These are phyloP conservation scores for Trichechus manatus DNA, from an alignment of 2,113 vertebrate genomes.

Conservation along the genomic window DNA sequence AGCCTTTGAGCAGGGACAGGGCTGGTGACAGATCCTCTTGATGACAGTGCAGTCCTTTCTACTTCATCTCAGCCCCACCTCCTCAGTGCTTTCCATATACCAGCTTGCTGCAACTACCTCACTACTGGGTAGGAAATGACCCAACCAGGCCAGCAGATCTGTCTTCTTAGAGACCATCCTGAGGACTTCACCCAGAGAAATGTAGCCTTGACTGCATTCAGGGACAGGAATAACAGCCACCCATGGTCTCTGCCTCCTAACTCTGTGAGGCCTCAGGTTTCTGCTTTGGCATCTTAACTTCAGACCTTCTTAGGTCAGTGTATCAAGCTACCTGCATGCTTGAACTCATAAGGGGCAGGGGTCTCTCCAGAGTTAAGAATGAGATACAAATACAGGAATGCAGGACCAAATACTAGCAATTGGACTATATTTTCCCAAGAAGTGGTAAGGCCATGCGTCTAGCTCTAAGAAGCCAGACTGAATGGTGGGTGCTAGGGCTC, in stretches of 20 bases:
- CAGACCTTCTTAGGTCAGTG: background rate
- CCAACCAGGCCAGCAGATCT: background rate
- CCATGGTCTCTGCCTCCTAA: background rate
- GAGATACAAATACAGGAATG: background rate
- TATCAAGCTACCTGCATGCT: background rate
- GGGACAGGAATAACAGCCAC: background rate
- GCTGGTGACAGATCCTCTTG: background rate
- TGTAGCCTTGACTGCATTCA: background rate
- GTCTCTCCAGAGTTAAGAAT: background rate
- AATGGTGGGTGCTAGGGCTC: background rate
- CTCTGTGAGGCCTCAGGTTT: background rate
- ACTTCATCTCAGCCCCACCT: background rate
- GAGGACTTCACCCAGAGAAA: background rate
- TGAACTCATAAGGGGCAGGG: background rate
- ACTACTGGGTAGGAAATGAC: background rate
- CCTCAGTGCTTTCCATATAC: background rate
- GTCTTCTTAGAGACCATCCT: background rate
- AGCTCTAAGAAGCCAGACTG: background rate
- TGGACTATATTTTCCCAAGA: background rate
- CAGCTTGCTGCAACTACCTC: background rate
- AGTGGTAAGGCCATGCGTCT: background rate
- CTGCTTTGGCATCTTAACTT: background rate
- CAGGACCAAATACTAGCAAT: background rate
- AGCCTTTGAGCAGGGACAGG: background rate
- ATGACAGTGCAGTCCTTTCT: background rate